Evolutionary conservation across 2,113 vertebrate species (phyloP).

Genomic region (Oryzias javanicus): DNA sequence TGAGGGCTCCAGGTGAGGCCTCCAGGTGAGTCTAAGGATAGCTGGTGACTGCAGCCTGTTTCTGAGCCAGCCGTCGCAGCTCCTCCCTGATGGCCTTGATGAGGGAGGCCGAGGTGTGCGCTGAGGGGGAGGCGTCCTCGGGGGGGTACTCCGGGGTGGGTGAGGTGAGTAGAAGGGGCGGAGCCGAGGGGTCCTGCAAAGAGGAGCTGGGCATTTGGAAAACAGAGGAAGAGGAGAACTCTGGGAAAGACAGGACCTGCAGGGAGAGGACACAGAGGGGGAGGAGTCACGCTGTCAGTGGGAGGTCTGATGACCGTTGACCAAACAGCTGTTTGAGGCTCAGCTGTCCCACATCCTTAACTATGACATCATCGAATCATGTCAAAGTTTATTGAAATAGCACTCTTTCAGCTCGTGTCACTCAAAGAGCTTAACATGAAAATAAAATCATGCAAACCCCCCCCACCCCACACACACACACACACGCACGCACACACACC

Average conservation of each 20-base stretch:
- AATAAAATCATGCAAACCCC: too few species aligned
- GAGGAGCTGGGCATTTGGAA: slow-evolving; percentile 92
- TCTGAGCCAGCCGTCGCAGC: slow-evolving; percentile 94
- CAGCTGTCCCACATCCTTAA: too few species aligned
- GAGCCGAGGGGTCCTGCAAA: slow-evolving; percentile 84
- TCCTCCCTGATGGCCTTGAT: slow-evolving; percentile 98
- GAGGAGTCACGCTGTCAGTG: neutral
- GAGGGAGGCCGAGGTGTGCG: slow-evolving; percentile 93
- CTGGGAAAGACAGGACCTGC: slow-evolving; percentile 85
- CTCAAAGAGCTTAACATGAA: too few species aligned
- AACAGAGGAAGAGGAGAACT: slow-evolving; percentile 89
- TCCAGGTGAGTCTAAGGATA: slow-evolving; percentile 82
- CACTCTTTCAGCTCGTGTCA: too few species aligned
- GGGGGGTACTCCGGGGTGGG: slow-evolving; percentile 85
- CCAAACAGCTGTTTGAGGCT: too few species aligned
- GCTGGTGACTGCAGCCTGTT: slow-evolving; percentile 85
- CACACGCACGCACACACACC: too few species aligned
- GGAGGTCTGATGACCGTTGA: too few species aligned
- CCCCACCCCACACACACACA: too few species aligned
- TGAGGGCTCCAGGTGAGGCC: too few species aligned
- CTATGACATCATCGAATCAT: too few species aligned
- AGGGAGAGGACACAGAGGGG: slow-evolving; percentile 66
- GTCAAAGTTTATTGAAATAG: too few species aligned
- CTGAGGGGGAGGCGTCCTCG: slow-evolving; percentile 85
- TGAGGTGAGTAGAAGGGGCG: slow-evolving; percentile 83